A percentile compares a stretch with the other conserved stretches of the same genome.
Evolutionary conservation across 23 tunicate species (phyloP).

Genomic region (Botrylloides violaceus): DNA sequence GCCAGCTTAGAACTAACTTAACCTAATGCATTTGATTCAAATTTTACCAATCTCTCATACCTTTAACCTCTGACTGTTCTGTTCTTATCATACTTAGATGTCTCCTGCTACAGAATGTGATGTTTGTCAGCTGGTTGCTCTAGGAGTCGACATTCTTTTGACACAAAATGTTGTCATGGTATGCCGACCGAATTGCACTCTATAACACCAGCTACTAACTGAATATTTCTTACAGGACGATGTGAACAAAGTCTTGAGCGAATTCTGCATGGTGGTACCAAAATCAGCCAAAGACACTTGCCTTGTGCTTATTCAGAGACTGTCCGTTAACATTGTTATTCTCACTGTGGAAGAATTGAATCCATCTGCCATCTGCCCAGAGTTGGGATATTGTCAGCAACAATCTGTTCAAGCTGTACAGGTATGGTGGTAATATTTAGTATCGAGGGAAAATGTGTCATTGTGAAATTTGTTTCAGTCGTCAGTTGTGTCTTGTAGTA

Average conservation of each 20-base stretch:
- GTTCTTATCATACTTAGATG: too few species aligned
- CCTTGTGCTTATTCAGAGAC: neutral
- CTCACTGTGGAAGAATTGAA: neutral
- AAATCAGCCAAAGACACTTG: conserved; percentile 1
- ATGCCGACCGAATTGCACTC: too few species aligned
- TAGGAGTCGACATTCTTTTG: neutral
- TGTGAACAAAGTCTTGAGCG: neutral
- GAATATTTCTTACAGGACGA: neutral
- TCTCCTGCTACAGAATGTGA: neutral
- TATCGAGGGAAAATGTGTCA: too few species aligned
- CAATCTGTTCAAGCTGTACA: neutral
- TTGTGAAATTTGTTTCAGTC: too few species aligned
- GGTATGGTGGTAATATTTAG: too few species aligned
- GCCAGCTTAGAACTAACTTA: too few species aligned
- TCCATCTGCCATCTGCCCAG: neutral
- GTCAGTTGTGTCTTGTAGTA: too few species aligned
- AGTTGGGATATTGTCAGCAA: neutral
- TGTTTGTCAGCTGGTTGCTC: neutral
- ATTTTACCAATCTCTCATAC: too few species aligned
- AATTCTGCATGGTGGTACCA: neutral
- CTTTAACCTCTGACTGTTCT: too few species aligned
- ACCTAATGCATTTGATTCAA: too few species aligned
- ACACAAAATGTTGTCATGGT: neutral
- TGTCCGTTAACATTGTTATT: neutral
- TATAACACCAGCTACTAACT: neutral